Evolutionary conservation across 1,140 invertebrate species (phyloP), one percentile per base, ranked within the genome.

Genomic region (Drosophila bipectinata): DNA sequence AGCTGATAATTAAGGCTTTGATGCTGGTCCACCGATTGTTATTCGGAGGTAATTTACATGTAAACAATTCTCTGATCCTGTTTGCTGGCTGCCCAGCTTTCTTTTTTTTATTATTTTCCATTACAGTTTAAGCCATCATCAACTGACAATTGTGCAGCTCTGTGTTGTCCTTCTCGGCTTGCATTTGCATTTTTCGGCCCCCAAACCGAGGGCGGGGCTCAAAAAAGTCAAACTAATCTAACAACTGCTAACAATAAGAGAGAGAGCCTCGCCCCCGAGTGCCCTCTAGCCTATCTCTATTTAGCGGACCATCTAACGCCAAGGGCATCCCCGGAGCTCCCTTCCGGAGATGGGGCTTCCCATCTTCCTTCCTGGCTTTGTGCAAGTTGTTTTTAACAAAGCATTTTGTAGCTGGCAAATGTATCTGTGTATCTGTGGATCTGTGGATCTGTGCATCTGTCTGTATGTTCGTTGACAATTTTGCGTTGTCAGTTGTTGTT

Each of bases 181-280:
- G 76, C 81, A 85, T 87, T 85, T 87, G 81, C 78, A 81, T 87
- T 84, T 87, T 78, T 44, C 5, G 78, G 64, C 69, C 60, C 39
- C 45, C 51, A 53, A 53, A 30, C 30, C 15, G 18, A 34, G 34
- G 21, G 26, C 32, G 69, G 49, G 79, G 45, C 61, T 72, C 71
- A 77, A 81, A 85, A 82, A 78, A 87, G 82, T 87, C 82, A 87
- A 87, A 88, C 82, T 88, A 87, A 87, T 87, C 82, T 87, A 87
- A 87, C 82, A 87, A 87, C 82, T 82, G 66, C 82, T 76, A 82
- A 87, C 83, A 88, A 82, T 76, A 78, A 81, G 77, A 72, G 14
- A 81, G 77, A 72, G 14, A 6, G 1, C 28, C 3, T 24, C 14
- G 1, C 21, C 4, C 14, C 9, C 5, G 37, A 18, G 2, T 5